Conservation (phyloP, 1,140 invertebrate species). For the Metaphire vulgaris region DNA sequence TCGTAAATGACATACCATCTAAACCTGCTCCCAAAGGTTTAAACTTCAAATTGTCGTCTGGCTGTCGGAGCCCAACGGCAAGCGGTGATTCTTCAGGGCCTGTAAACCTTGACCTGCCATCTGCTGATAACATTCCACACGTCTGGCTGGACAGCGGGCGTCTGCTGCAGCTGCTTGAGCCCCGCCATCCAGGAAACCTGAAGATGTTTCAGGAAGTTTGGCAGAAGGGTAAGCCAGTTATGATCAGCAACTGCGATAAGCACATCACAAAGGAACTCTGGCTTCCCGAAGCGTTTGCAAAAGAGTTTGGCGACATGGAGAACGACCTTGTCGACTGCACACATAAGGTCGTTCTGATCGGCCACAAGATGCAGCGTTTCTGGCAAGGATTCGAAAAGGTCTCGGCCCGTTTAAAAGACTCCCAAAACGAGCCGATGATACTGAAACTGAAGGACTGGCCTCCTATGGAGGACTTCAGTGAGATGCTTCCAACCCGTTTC, state of each 20-base stretch:
- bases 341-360: slow-evolving; percentile 63
- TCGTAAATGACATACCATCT: not conserved
- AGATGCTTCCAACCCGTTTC: slow-evolving; percentile 72
- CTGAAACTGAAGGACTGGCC: slow-evolving; percentile 84
- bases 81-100: not conserved
- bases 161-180: slow-evolving; percentile 75
- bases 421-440: slow-evolving; percentile 68
- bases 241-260: slow-evolving; percentile 80
- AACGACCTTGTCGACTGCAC: slow-evolving; percentile 89
- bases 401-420: slow-evolving; percentile 69
- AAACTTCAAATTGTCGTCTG: not conserved
- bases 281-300: slow-evolving; percentile 80
- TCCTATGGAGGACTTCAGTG: slow-evolving; percentile 88
- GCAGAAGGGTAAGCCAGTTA: slow-evolving; percentile 76
- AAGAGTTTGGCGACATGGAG: slow-evolving; percentile 82
- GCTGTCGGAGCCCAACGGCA: too few species aligned
- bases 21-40: too few species aligned
- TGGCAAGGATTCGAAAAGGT: slow-evolving; percentile 86
- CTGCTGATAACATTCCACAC: slow-evolving; percentile 51
- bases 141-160: slow-evolving; percentile 77
- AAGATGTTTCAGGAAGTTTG: slow-evolving; percentile 89
- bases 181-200: slow-evolving; percentile 72
- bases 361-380: slow-evolving; percentile 82
- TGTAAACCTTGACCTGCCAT: not conserved
- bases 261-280: slow-evolving; percentile 73